Evolutionary conservation across 2,888 invertebrate species (phyloP).

Genomic region (Agrypnus murinus): DNA sequence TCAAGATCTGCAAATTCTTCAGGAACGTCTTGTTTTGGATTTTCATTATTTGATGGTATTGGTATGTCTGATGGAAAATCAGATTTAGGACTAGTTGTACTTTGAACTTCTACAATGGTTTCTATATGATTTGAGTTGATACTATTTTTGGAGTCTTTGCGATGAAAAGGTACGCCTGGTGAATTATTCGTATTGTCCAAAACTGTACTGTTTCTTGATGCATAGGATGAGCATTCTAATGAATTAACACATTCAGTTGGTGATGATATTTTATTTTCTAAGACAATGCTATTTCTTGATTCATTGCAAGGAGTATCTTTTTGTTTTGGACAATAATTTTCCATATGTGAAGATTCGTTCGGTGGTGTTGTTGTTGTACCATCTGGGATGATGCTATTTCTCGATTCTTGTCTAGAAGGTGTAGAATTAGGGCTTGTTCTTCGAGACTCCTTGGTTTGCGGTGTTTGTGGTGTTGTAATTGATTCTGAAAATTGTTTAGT

Average conservation of each 20-base stretch:
- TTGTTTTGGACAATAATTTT: not conserved
- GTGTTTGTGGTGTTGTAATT: conserved; percentile 46
- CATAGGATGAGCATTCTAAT: not conserved
- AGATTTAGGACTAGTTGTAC: not conserved
- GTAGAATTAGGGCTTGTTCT: conserved; percentile 42
- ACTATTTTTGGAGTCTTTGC: too few relatives aligned
- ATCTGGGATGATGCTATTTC: not conserved
- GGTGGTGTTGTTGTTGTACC: not conserved
- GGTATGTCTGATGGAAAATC: not conserved
- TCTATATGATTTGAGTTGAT: too few relatives aligned
- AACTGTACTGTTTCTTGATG: not conserved
- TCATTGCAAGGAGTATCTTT: not conserved
- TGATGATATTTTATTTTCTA: not conserved
- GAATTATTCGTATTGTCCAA: too few relatives aligned
- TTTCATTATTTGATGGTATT: conserved; percentile 35
- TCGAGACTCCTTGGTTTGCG: conserved; percentile 47
- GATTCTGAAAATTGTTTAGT: conserved; percentile 52
- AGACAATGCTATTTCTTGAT: not conserved
- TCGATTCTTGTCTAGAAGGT: conserved; percentile 8
- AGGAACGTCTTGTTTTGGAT: conserved; percentile 2
- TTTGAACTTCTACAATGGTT: not conserved
- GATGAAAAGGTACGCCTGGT: too few relatives aligned
- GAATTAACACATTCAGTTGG: not conserved
- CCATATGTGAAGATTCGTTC: not conserved
- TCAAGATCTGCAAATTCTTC: conserved; percentile 59